Evolutionary conservation across 1,140 invertebrate genomes (phyloP), one percentile per base, ranked within the genome.

Genomic region (Panulirus ornatus): DNA sequence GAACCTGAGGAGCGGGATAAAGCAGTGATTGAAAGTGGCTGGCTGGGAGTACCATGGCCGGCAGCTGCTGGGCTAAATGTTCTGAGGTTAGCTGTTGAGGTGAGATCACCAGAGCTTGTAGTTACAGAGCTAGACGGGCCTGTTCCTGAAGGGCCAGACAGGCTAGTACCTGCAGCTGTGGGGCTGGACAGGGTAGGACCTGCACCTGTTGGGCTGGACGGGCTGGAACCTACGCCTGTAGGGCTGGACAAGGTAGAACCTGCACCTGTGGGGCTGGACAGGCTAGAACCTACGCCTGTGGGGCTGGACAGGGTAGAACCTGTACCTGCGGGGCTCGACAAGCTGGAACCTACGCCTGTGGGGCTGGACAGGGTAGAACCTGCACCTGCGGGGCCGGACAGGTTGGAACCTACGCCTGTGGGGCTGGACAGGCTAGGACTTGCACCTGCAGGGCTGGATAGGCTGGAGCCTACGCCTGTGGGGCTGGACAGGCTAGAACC

Each of bases 161-260:
- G 16, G 3, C 47, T 34, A 54, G n/a, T 22, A 38, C 3, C 81
- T 34, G 3, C 30, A 42, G 5, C 5, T 42, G n/a, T 5, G n/a
- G 3, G 1, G 30, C 58, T 30, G 5, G 58, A 27, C n/a, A 30
- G 3, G 27, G 3, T 11, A 27, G 58, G n/a, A 66, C 58, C 58
- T 1, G 30, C 22, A 66, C 22, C n/a, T 66, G 9, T 58, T 22
- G 3, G 11, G 0, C 1, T 22, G n/a, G 51, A 58, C 16, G 16
- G 11, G 16, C 9, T 22, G 3, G 51, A 11, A 16, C 30, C 9
- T n/a, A 19, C 51, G n/a, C 9, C 34, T n/a, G 40, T 75, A 40
- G 27, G 71, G 70, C 40, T 86, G 79, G n/a, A 30, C 40, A 3
- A 42, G 47, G n/a, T n/a, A n/a, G n/a, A n/a, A n/a, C n/a, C n/a